Evolutionary conservation across 2,113 vertebrate species (phyloP).

Genomic region (Oncorhynchus tshawytscha): DNA sequence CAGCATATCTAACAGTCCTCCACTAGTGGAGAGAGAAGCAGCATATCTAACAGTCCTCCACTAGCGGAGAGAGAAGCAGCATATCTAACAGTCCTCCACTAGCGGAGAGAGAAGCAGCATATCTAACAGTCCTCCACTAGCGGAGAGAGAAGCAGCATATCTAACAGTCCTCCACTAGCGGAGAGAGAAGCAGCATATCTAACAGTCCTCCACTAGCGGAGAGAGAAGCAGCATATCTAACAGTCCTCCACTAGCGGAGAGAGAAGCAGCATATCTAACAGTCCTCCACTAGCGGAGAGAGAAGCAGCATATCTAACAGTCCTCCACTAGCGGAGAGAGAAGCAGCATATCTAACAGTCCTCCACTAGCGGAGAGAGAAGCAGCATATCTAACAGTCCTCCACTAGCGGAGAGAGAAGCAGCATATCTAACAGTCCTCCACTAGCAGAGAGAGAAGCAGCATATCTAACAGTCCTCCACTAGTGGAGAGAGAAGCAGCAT

Average conservation of each 20-base stretch:
- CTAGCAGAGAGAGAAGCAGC: neutral
- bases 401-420: too few relatives aligned
- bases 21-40: neutral
- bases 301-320: too few relatives aligned
- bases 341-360: neutral
- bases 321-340: neutral
- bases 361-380: neutral
- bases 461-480: neutral
- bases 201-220: too few relatives aligned
- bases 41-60: neutral
- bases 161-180: neutral
- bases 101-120: neutral
- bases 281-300: neutral
- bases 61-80: too few relatives aligned
- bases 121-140: neutral
- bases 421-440: too few relatives aligned
- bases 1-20: slow-evolving; percentile 1
- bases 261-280: neutral
- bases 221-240: neutral
- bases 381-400: neutral
- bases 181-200: too few relatives aligned
- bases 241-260: neutral
- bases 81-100: too few relatives aligned
- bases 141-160: too few relatives aligned
- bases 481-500: neutral